Evolutionary conservation across 2,888 invertebrate genomes (phyloP).

Genomic region (Cotesia congregata): DNA sequence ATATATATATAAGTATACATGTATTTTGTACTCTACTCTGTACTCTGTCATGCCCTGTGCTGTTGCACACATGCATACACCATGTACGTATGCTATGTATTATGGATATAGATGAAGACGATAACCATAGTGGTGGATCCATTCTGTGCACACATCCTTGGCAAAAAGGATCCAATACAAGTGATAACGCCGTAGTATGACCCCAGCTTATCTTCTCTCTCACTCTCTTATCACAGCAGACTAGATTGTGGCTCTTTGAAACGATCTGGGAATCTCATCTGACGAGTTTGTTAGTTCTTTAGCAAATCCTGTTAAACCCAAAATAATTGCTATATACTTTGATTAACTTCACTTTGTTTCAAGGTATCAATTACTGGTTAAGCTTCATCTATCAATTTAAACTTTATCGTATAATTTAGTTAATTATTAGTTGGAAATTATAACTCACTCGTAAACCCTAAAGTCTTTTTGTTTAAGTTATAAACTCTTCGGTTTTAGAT

Average conservation of each 20-base stretch:
- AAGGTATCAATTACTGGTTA: background rate
- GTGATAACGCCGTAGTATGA: background rate
- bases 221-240: background rate
- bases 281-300: constrained; percentile 5
- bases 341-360: constrained; percentile 1
- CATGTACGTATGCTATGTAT: too few relatives aligned
- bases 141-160: background rate
- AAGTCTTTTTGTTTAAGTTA: background rate
- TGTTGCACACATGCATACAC: too few relatives aligned
- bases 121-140: background rate
- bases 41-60: too few relatives aligned
- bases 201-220: background rate
- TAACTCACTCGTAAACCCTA: background rate
- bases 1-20: background rate
- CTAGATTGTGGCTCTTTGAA: background rate
- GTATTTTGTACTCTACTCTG: background rate
- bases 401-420: background rate
- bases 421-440: background rate
- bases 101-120: too few relatives aligned
- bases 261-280: background rate
- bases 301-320: constrained; percentile 9
- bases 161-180: background rate
- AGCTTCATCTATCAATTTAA: constrained; percentile 1
- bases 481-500: background rate
- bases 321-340: constrained; percentile 6